A percentile compares a stretch with the other conserved stretches of the same genome.
phyloP scores from a whole-genome alignment of 2,113 vertebrate genomes.

The Cichladusa arquata region DNA sequence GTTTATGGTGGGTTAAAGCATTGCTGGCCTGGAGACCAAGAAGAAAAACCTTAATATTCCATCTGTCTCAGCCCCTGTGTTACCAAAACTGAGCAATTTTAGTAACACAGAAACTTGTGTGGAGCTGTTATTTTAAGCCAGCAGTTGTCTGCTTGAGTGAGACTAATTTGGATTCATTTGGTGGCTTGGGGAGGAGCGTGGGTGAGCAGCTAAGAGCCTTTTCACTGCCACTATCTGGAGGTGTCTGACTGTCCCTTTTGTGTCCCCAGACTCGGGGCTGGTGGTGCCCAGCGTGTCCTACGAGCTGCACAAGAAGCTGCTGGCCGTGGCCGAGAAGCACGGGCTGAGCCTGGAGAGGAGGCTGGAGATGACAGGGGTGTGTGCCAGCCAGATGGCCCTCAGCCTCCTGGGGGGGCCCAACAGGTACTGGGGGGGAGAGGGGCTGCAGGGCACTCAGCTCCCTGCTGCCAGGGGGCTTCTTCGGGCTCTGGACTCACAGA shows the following conservation, averaged over 20 bases:
- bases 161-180: background rate
- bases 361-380: slow-evolving; percentile 95
- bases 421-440: slow-evolving; percentile 75
- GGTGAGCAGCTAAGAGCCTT: background rate
- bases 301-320: slow-evolving; percentile 91
- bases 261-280: slow-evolving; percentile 86
- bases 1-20: background rate
- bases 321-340: slow-evolving; percentile 87
- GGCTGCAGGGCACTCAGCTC: background rate
- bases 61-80: fast-evolving
- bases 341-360: slow-evolving; percentile 91
- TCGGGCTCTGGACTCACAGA: background rate
- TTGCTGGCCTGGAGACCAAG: background rate
- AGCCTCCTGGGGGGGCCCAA: slow-evolving; percentile 95
- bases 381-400: slow-evolving; percentile 96
- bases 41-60: background rate
- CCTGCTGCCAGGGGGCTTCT: background rate
- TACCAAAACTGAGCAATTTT: background rate
- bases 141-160: background rate
- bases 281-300: slow-evolving; percentile 93
- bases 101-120: no score
- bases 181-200: background rate
- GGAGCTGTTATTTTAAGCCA: background rate
- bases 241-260: background rate
- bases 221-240: fast-evolving